Evolutionary conservation across 2,113 vertebrate genomes (phyloP).

Genomic region (Glareola pratincola): DNA sequence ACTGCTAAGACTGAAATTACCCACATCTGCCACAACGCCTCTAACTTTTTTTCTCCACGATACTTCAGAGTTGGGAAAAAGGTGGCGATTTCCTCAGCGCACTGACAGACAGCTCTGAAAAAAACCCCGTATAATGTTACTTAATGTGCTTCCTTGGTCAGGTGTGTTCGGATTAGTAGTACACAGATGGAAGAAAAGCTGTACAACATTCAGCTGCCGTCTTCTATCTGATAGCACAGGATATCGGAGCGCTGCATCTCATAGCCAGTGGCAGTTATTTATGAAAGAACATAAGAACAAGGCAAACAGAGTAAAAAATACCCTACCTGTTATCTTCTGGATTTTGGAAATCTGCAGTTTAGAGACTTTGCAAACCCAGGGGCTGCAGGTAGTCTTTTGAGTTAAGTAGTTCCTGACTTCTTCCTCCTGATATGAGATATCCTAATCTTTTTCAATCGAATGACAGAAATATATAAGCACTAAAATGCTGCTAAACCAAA

Average conservation of each 20-base stretch:
- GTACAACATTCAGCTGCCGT: neutral
- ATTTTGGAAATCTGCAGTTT: neutral
- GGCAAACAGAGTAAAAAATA: neutral
- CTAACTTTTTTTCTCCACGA: neutral
- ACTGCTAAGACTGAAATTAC: neutral
- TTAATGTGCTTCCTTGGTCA: neutral
- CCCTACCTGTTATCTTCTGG: neutral
- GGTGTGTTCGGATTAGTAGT: neutral
- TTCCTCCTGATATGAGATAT: neutral
- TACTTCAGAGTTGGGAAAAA: neutral
- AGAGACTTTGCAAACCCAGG: neutral
- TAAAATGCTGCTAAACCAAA: neutral
- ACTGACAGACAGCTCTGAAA: neutral
- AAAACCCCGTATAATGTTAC: neutral
- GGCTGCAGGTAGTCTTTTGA: neutral
- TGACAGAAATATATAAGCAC: neutral
- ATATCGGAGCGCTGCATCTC: neutral
- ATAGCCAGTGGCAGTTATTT: constrained; percentile 4
- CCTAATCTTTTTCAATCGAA: neutral
- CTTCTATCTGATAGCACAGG: neutral
- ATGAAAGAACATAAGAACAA: constrained; percentile 1
- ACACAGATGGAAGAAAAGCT: neutral
- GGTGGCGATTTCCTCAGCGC: neutral
- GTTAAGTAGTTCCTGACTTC: neutral
- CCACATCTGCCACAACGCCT: neutral